Evolutionary conservation across 1,140 invertebrate genomes (phyloP).

Genomic region (Drosophila kohkoa): DNA sequence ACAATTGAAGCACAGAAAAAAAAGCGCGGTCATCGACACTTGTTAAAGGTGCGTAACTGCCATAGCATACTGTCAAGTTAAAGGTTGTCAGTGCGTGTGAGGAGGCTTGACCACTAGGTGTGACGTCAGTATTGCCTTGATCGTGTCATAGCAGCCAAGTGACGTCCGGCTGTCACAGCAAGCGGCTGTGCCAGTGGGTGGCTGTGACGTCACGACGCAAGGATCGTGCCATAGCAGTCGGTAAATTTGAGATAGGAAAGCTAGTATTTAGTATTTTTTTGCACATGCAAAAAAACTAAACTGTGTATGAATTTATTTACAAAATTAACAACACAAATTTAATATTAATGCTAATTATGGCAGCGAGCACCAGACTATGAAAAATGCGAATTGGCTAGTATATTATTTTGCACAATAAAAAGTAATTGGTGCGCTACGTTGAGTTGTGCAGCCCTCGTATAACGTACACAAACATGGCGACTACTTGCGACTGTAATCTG

Average conservation of each 20-base stretch:
- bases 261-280: too few species aligned
- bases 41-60: not conserved
- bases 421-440: not conserved
- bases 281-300: too few species aligned
- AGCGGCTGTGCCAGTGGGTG: too few species aligned
- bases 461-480: too few species aligned
- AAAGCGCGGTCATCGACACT: not conserved
- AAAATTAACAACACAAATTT: too few species aligned
- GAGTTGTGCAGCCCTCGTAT: not conserved
- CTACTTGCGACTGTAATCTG: too few species aligned
- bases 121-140: not conserved
- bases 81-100: not conserved
- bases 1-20: not conserved
- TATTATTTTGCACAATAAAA: constrained; percentile 1
- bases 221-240: not conserved
- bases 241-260: not conserved
- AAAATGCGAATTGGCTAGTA: not conserved
- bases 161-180: not conserved
- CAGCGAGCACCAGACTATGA: not conserved
- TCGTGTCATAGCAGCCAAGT: not conserved
- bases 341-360: too few species aligned
- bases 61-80: not conserved
- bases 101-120: too few species aligned
- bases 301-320: too few species aligned
- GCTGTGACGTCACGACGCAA: not conserved